phyloP scores from a whole-genome alignment of 2,113 vertebrate genomes.

The Cavia porcellus region DNA sequence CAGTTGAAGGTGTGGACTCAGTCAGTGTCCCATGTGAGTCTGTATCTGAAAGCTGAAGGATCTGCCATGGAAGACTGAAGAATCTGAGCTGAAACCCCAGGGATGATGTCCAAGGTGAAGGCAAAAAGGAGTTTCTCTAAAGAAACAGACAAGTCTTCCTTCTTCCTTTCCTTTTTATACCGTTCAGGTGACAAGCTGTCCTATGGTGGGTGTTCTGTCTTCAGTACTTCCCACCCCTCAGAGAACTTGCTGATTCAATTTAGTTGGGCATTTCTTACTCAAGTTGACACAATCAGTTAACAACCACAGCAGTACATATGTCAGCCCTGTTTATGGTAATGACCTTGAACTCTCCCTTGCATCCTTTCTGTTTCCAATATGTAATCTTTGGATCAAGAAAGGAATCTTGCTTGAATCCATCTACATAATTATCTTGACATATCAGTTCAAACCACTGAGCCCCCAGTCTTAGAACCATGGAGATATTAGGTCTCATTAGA shows the following conservation, averaged over 20 bases:
- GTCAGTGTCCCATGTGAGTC: not conserved
- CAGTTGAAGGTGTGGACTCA: not conserved
- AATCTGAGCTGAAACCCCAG: not conserved
- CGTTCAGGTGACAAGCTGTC: not conserved
- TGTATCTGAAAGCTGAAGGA: not conserved
- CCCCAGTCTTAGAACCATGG: not conserved
- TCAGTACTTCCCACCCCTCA: not conserved
- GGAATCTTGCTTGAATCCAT: not conserved
- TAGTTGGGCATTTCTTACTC: not conserved
- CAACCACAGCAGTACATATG: not conserved
- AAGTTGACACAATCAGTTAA: not conserved
- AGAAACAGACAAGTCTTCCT: not conserved
- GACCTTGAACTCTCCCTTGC: not conserved
- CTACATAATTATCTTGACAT: not conserved
- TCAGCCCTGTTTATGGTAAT: not conserved
- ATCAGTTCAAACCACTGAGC: not conserved
- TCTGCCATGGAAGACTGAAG: not conserved
- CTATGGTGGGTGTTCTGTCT: not conserved
- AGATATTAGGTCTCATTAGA: not conserved
- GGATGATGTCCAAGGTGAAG: not conserved
- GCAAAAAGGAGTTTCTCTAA: not conserved
- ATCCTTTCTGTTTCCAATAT: not conserved
- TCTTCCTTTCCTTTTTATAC: not conserved
- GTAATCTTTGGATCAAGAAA: not conserved
- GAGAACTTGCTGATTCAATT: not conserved